Percentiles rank a stretch among this genome's conserved stretches.
These are phyloP conservation scores for Apogon hyalosoma DNA, from an alignment of 2,797 vertebrate genomes.

Conservation along the genomic window DNA sequence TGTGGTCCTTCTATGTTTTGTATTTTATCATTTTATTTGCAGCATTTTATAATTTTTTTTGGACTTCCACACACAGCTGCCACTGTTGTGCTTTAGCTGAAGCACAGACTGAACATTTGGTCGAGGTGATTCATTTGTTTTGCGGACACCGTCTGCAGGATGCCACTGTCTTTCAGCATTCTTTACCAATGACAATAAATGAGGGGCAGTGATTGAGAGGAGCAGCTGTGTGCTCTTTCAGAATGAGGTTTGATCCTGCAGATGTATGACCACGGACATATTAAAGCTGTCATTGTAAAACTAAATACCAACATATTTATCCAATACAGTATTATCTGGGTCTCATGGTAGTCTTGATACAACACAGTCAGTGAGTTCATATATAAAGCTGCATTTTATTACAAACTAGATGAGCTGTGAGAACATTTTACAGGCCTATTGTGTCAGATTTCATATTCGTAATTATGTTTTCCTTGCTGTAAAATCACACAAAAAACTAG, in stretches of 20 bases:
- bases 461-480: no score
- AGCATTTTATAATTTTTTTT: slow-evolving; percentile 11
- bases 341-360: no score
- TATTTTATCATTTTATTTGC: slow-evolving; percentile 22
- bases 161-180: slow-evolving; percentile 27
- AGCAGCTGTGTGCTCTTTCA: slow-evolving; percentile 34
- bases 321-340: no score
- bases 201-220: slow-evolving; percentile 1
- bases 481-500: no score
- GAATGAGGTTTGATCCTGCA: neutral
- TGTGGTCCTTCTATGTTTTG: slow-evolving; percentile 28
- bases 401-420: no score
- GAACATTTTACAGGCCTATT: no score
- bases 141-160: slow-evolving; percentile 24
- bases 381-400: no score
- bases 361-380: no score
- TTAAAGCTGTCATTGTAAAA: neutral
- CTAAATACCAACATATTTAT: no score
- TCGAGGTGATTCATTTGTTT: slow-evolving; percentile 53
- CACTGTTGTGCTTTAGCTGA: slow-evolving; percentile 18
- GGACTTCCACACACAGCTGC: neutral
- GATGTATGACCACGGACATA: neutral
- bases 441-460: no score
- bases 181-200: slow-evolving; percentile 15
- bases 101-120: slow-evolving; percentile 32